Base-by-base conservation (phyloP, 1,140 invertebrate genomes). In the Acromyrmex echinatior region DNA sequence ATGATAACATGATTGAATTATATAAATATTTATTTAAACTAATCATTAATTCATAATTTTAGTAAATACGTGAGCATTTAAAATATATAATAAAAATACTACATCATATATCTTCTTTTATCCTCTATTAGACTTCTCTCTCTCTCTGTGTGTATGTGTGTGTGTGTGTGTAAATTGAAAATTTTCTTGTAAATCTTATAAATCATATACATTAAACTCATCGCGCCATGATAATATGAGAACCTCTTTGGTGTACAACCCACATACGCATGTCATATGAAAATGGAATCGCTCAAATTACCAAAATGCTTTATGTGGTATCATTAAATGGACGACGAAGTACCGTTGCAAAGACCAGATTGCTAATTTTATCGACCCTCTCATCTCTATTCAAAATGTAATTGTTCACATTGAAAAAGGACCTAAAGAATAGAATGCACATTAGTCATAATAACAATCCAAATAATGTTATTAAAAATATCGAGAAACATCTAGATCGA, bases 401-500 rank as follows among this genome's bases (percentile, higher is more conserved):
- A 45, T 21, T 18, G 0, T 60, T 21, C 7, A 63, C n/a, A 21
- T 35, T 14, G 31, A 3, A 79, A 79, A 45, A 49, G 28, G 21
- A 88, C 80, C 80, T 88, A 76, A 78, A 88, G 4, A 51, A 89
- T 86, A 66, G 60, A 79, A 89, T 31, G 31, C 7, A 45, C 10
- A 12, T n/a, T 65, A 28, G 71, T 88, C 73, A 88, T 81, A 86
- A 66, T 51, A 66, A 68, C 68, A 12, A 31, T 66, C n/a, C 12
- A 70, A 70, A 70, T 10, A 6, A 25, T 25, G 39, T n/a, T n/a
- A 0, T 21, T n/a, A 35, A 49, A 51, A 49, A 1, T 65, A 39
- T 14, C 16, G n/a, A 5, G 21, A 25, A 58, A 5, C 18, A 39
- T 14, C 7, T 16, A 60, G 3, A 9, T 21, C 9, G n/a, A 25